These are phyloP conservation scores for Dolichallabes microphthalmus DNA, from an alignment of 2,113 vertebrate genomes.

Conservation along the genomic window DNA sequence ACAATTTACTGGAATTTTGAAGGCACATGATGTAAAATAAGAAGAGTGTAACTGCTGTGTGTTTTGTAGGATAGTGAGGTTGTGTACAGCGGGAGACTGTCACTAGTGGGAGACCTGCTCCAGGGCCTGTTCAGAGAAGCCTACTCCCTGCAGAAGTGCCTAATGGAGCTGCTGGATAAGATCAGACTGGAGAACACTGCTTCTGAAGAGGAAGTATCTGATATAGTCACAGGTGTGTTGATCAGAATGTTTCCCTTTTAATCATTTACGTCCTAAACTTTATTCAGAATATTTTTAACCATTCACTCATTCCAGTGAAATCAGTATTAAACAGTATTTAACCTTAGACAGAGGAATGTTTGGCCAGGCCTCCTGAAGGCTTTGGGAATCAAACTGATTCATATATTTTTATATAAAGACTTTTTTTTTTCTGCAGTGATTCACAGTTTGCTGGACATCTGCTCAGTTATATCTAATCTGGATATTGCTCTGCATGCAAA, in stretches of 20 bases:
- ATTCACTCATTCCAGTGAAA: neutral
- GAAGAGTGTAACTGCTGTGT: neutral
- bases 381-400: neutral
- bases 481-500: conserved; percentile 95
- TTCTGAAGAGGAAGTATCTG: conserved; percentile 72
- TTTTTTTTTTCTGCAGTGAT: conserved; percentile 74
- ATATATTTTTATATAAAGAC: neutral
- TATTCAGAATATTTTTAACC: neutral
- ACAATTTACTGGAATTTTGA: neutral
- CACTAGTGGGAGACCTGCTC: conserved; percentile 88
- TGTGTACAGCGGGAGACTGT: conserved; percentile 82
- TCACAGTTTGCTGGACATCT: conserved; percentile 89
- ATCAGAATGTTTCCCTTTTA: no score
- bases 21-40: neutral
- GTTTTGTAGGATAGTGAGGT: conserved; percentile 83
- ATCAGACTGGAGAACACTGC: conserved; percentile 71
- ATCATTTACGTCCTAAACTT: neutral
- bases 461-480: conserved; percentile 85
- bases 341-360: neutral
- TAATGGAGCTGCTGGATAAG: conserved; percentile 86
- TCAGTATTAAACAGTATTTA: neutral
- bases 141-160: conserved; percentile 86
- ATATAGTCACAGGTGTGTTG: conserved; percentile 79
- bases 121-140: conserved; percentile 90
- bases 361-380: neutral